These are phyloP conservation scores for Thaumetopoea pityocampa DNA, from an alignment of 1,140 invertebrate species.

Conservation along the genomic window DNA sequence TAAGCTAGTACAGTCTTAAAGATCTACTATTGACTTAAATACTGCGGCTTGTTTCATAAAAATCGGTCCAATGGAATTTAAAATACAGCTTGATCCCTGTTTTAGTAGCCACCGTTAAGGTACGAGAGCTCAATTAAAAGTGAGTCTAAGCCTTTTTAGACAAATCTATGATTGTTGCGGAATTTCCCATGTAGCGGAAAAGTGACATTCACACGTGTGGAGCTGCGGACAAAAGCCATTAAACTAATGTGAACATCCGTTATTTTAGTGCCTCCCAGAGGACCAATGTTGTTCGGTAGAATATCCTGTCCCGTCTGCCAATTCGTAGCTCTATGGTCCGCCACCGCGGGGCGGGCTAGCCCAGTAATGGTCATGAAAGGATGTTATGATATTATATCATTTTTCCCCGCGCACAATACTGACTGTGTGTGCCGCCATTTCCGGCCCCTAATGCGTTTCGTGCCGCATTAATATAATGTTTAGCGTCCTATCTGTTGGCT, in stretches of 20 bases:
- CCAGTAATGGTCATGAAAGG: conserved; percentile 59
- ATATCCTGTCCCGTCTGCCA: background rate
- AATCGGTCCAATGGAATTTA: no score
- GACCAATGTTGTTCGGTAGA: conserved; percentile 1
- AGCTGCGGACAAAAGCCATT: no score
- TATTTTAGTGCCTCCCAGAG: background rate
- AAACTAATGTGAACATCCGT: background rate
- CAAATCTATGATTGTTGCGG: no score
- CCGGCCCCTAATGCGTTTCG: conserved; percentile 59
- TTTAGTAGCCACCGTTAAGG: no score
- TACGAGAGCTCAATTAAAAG: no score
- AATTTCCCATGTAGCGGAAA: no score
- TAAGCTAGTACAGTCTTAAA: no score
- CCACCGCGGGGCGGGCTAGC: conserved; percentile 43
- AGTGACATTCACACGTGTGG: no score
- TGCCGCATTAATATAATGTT: conserved; percentile 28
- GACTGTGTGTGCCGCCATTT: conserved; percentile 50
- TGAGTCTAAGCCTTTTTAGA: no score
- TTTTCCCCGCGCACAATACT: conserved; percentile 55
- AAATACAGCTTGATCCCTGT: no score
- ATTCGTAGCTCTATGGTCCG: background rate
- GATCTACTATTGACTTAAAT: no score
- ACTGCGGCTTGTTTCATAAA: no score
- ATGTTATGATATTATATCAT: conserved; percentile 71
- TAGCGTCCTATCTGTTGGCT: background rate